Evolutionary conservation across 2,888 invertebrate genomes (phyloP), one percentile per base, ranked within the genome.

Genomic region (Melangyna quadrimaculata): DNA sequence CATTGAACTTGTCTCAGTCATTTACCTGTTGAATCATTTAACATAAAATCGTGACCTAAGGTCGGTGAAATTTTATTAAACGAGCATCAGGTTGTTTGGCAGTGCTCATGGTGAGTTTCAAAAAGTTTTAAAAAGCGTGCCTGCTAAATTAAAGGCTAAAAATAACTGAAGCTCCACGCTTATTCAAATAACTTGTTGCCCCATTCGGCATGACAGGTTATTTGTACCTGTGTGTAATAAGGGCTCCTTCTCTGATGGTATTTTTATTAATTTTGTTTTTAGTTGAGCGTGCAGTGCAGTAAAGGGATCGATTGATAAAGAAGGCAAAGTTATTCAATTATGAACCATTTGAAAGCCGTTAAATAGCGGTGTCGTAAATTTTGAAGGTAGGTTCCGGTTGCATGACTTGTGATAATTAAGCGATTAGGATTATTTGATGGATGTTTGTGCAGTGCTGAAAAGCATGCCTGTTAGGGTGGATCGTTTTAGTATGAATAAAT

Each of bases 401-500:
- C 83, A 70, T 83, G 83, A 51, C 45, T 69, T 7, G 7, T 22
- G 37, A 43, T 74, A 73, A 73, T 78, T 78, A 70, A 70, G 24
- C 24, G 70, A 67, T 79, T 73, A 79, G 6, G 6, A 22, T 61
- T 12, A 55, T 65, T 57, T 43, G 1, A 8, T 65, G 10, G 8
- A 9, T n/a, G 32, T 48, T 63, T n/a, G 43, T 22, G 2, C 3
- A 61, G 24, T 61, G 24, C 19, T 29, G n/a, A 27, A 32, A 55
- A 55, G 17, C 10, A 55, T 35, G 14, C 2, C 24, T 14, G 12
- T 48, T 5, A 4, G 48, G 0, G 5, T 1, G 22, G 22, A 14
- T 6, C 14, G 6, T 5, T n/a, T n/a, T n/a, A 6, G 22, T 22
- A 22, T 48, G 48, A 48, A 40, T 27, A 27, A 27, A 27, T 27